A percentile compares a stretch with the other conserved stretches of the same genome.
These are phyloP conservation scores for Megaceryle maxima DNA, from an alignment of 2,113 vertebrate species.

Conservation along the genomic window DNA sequence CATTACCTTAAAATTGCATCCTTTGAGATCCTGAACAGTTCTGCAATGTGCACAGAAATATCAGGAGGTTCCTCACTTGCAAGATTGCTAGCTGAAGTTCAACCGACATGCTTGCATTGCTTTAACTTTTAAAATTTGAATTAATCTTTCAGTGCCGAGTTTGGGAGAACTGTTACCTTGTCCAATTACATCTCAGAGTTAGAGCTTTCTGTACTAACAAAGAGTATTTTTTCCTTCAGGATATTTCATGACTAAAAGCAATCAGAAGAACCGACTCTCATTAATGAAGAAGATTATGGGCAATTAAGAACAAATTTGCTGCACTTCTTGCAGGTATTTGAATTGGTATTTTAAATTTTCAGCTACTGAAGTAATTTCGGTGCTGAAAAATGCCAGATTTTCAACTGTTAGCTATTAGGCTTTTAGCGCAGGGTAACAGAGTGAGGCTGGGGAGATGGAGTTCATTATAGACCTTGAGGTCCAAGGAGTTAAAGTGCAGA, in stretches of 20 bases:
- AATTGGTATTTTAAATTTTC: not conserved
- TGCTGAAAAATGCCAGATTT: not conserved
- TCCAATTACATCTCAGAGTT: not conserved
- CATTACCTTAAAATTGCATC: constrained; percentile 31
- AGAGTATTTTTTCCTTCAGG: not conserved
- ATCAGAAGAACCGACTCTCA: rapidly evolving
- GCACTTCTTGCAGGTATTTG: not conserved
- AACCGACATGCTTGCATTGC: not conserved
- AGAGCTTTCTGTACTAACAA: not conserved
- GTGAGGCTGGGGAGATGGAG: not conserved
- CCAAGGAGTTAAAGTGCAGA: not conserved
- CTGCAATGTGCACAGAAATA: not conserved
- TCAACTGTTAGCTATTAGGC: not conserved
- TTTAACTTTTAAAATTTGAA: not conserved
- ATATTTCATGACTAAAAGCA: not conserved
- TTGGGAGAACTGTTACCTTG: not conserved
- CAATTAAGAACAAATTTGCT: not conserved
- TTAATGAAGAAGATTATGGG: not conserved
- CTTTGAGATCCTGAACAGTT: not conserved
- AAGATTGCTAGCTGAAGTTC: not conserved
- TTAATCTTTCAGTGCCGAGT: not conserved
- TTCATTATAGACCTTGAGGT: not conserved
- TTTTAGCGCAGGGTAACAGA: not conserved
- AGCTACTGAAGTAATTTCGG: not conserved
- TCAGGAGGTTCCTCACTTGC: not conserved